Base-by-base conservation (phyloP, 2,113 vertebrate genomes). In the Entomyzon cyanotis region DNA sequence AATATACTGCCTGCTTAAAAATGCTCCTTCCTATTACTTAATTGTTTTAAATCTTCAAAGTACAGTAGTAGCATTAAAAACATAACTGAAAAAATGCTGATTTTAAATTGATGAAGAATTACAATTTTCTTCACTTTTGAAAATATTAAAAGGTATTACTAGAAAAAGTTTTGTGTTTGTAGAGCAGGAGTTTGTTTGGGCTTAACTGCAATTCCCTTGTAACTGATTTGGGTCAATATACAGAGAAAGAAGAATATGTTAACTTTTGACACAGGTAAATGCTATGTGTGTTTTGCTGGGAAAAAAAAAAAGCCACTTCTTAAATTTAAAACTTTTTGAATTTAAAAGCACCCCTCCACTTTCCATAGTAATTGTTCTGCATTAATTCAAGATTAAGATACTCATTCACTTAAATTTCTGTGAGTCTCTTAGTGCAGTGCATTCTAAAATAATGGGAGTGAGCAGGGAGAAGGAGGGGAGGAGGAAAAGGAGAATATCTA, bases 401-500 rank as follows among this genome's bases (percentile, higher is more conserved):
- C 5, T 39, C 11, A 35, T 22, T 88, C 35, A 5, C 27, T 47
- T 55, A 13, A 19, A 2, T 53, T 27, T 64, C 31, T 27, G 0
- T 19, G 18, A 56, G 53, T 49, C 44, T 82, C 28, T 60, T 19
- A 50, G 46, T 49, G 58, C 49, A 33, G 20, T 3, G 0, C 9
- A 12, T 22, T 71, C 23, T 27, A 13, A 74, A 68, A 55, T 27
- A 22, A 8, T 2, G 2, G 27, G 42, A 62, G 13, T 50, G 37
- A 83, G 62, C 0, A 0, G 22, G 23, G 19, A 3, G 4, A 68
- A 56, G 50, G 49, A 62, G 31, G 17, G 22, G n/a, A 68, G 20
- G 21, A 81, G 19, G 24, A 84, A n/a, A 67, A 74, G 35, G n/a
- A 37, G 44, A 70, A 21, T 37, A 42, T 24, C 19, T 55, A 58